Conservation (phyloP, 2,113 vertebrate genomes). For the Megaptera novaeangliae region DNA sequence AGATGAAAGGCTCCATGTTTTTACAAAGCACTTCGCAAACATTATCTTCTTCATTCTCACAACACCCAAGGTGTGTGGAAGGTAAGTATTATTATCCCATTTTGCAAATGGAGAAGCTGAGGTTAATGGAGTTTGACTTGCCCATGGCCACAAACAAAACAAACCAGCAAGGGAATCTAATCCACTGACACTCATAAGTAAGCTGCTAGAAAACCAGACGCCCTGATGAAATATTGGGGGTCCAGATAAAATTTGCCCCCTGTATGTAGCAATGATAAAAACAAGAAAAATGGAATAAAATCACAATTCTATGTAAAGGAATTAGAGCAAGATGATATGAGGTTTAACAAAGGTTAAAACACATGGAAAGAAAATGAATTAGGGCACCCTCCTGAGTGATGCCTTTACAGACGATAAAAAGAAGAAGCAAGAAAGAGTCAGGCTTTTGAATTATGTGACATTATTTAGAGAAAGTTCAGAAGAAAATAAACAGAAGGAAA, state of each 20-base stretch:
- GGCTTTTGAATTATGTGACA: background rate
- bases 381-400: background rate
- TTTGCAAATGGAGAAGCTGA: slow-evolving; percentile 33
- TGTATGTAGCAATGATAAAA: background rate
- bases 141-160: background rate
- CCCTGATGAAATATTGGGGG: background rate
- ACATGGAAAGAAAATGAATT: background rate
- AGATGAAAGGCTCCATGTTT: slow-evolving; percentile 60
- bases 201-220: background rate
- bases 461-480: background rate
- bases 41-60: slow-evolving; percentile 47
- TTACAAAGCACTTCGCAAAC: slow-evolving; percentile 24
- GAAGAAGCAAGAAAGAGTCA: background rate
- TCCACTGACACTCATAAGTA: background rate
- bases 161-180: background rate
- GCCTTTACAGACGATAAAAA: background rate
- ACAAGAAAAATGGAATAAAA: background rate
- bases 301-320: background rate
- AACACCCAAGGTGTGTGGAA: slow-evolving; percentile 7
- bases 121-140: slow-evolving; percentile 15
- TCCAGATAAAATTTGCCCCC: background rate
- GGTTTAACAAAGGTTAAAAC: background rate
- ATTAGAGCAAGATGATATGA: background rate
- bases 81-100: slow-evolving; percentile 45
- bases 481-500: background rate